These are phyloP conservation scores for Ephialtes manifestator DNA, from an alignment of 2,888 invertebrate species.

Conservation along the genomic window DNA sequence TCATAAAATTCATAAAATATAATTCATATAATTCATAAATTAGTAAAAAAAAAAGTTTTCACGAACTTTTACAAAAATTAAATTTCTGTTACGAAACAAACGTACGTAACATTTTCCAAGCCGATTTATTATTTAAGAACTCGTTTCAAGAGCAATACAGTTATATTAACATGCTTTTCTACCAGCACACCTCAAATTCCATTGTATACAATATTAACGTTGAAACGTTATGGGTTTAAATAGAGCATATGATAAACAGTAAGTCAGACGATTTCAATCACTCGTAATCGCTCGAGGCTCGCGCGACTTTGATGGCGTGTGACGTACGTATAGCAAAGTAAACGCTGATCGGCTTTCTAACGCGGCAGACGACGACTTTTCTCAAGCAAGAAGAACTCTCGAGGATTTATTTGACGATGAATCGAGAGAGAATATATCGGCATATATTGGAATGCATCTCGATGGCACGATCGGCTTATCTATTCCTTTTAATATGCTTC, in stretches of 20 bases:
- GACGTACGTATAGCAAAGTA: not conserved
- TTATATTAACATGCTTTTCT: too few relatives aligned
- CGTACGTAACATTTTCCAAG: too few relatives aligned
- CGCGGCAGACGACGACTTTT: not conserved
- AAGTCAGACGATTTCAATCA: slow-evolving; percentile 14
- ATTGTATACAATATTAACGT: too few relatives aligned
- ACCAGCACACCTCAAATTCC: too few relatives aligned
- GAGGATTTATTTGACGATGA: slow-evolving; percentile 5
- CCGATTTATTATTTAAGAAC: too few relatives aligned
- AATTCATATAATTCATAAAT: not conserved
- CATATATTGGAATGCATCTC: slow-evolving; percentile 35
- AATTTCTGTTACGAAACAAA: too few relatives aligned
- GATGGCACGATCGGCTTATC: slow-evolving; percentile 31
- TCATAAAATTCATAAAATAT: too few relatives aligned
- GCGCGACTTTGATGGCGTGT: slow-evolving; percentile 1
- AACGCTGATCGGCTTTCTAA: slow-evolving; percentile 8
- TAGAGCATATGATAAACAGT: not conserved
- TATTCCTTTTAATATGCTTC: slow-evolving; percentile 9
- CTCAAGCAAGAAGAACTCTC: not conserved
- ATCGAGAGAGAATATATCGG: not conserved
- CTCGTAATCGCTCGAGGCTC: slow-evolving; percentile 11
- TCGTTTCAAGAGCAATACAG: too few relatives aligned
- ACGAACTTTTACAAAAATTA: too few relatives aligned
- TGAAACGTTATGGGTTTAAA: not conserved
- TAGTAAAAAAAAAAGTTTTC: not conserved